These are phyloP conservation scores for Montipora foliosa DNA, from an alignment of 64 coral and sea anemone genomes.

Conservation along the genomic window DNA sequence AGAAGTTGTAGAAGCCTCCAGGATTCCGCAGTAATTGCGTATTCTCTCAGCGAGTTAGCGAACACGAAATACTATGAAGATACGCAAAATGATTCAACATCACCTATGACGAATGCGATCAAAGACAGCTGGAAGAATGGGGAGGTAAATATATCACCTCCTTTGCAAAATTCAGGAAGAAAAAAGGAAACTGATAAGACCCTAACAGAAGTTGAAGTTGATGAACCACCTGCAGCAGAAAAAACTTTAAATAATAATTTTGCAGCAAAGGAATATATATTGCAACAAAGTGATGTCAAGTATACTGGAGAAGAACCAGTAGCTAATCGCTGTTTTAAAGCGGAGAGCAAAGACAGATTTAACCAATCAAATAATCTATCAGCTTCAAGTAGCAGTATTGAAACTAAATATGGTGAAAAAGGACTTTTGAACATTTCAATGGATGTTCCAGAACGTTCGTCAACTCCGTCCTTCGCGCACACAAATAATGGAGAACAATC, in stretches of 20 bases:
- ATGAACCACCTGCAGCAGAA: neutral
- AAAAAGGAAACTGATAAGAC: neutral
- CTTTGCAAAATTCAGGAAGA: neutral
- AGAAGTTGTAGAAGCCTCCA: conserved; percentile 18
- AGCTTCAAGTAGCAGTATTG: neutral
- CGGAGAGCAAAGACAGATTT: neutral
- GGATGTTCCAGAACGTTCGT: neutral
- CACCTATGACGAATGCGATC: neutral
- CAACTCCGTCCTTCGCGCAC: neutral
- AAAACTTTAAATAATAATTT: conserved; percentile 2
- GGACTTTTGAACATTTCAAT: neutral
- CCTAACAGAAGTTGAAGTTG: neutral
- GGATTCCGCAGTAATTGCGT: neutral
- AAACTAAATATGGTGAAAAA: neutral
- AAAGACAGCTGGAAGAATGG: neutral
- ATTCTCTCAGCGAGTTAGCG: neutral
- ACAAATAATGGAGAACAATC: neutral
- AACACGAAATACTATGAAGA: neutral
- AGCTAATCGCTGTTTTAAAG: neutral
- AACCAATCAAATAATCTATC: neutral
- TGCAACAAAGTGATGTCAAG: neutral
- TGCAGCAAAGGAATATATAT: neutral
- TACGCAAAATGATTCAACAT: neutral
- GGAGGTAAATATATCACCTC: neutral
- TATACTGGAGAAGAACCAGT: neutral